Percentiles rank a stretch among this genome's conserved stretches.
phyloP scores from a whole-genome alignment of 2,797 vertebrate species.

The Natrix natrix region DNA sequence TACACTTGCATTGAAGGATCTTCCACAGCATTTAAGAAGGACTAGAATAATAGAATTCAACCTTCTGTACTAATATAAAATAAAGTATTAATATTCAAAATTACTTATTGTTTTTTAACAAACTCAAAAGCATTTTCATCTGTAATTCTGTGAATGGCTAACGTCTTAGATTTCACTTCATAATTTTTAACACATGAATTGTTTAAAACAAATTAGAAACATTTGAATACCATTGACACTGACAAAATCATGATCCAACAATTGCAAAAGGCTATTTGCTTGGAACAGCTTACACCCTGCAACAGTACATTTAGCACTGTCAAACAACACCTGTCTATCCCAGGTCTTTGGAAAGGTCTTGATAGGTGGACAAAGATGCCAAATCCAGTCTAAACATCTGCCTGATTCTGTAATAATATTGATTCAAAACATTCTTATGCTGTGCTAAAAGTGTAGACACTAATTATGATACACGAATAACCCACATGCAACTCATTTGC shows the following conservation, averaged over 20 bases:
- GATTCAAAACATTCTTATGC: not conserved
- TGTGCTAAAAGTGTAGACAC: constrained; percentile 12
- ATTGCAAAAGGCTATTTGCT: not conserved
- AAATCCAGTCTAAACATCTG: not conserved
- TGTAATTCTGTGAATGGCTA: not conserved
- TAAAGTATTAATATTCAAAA: not conserved
- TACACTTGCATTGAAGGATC: not conserved
- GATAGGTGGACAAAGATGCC: not conserved
- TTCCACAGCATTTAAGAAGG: not conserved
- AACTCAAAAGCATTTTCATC: not conserved
- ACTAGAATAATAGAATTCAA: not conserved
- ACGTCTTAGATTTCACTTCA: not conserved
- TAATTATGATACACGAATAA: not conserved
- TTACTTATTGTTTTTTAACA: not conserved
- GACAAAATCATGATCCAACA: not conserved
- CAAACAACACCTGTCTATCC: not conserved
- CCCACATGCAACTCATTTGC: not conserved
- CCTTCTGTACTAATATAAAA: not conserved
- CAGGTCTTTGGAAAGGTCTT: not conserved
- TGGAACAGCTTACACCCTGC: not conserved
- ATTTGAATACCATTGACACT: not conserved
- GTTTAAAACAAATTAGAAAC: not conserved
- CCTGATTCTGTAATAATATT: not conserved
- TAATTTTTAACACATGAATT: constrained; percentile 6
- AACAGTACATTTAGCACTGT: not conserved